Percentiles rank a stretch among this genome's conserved stretches.
These are phyloP conservation scores for Sarcophaga bullata DNA, from an alignment of 1,140 invertebrate species.

Conservation along the genomic window DNA sequence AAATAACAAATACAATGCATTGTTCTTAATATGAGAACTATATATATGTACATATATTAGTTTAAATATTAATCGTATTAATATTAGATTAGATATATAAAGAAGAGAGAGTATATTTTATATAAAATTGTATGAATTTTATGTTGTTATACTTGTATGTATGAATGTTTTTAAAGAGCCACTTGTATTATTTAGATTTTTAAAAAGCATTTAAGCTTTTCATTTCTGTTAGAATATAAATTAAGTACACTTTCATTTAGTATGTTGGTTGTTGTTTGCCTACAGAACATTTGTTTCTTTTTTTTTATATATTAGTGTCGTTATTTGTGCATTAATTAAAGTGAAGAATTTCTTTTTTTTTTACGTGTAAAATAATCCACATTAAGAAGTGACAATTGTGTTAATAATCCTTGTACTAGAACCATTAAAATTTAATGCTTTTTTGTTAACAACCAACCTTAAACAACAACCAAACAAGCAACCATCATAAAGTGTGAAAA, in stretches of 20 bases:
- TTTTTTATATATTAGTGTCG: not conserved
- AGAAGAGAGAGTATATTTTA: too few relatives aligned
- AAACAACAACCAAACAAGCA: not conserved
- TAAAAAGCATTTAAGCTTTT: not conserved
- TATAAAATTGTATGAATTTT: not conserved
- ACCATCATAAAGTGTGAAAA: too few relatives aligned
- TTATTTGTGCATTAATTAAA: constrained; percentile 1
- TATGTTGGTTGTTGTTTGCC: not conserved
- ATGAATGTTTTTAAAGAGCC: not conserved
- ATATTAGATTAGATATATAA: too few relatives aligned
- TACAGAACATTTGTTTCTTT: not conserved
- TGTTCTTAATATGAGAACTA: too few relatives aligned
- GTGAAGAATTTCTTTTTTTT: not conserved
- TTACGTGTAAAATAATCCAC: not conserved
- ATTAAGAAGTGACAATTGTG: constrained; percentile 10
- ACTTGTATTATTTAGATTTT: not conserved
- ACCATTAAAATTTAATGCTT: not conserved
- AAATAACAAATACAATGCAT: too few relatives aligned
- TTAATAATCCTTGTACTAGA: constrained; percentile 1
- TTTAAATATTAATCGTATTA: too few relatives aligned
- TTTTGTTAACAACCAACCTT: not conserved
- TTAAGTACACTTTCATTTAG: not conserved
- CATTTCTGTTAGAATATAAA: not conserved
- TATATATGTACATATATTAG: too few relatives aligned
- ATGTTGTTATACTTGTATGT: not conserved